Evolutionary conservation across 2,888 invertebrate species (phyloP).

Genomic region (Malachius bipustulatus): DNA sequence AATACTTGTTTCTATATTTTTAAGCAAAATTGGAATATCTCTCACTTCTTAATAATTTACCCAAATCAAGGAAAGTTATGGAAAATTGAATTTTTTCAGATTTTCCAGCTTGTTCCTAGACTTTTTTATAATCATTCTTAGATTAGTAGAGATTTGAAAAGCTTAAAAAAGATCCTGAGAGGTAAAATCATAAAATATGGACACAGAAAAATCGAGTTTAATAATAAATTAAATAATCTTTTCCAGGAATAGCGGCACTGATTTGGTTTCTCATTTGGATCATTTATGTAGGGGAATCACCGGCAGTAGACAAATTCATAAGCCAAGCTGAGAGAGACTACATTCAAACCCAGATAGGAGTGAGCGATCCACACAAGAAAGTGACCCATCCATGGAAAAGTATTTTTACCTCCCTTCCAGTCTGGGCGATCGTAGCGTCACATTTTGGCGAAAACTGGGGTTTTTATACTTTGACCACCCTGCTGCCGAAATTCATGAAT

Average conservation of each 20-base stretch:
- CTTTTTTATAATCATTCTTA: no score
- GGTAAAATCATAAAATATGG: no score
- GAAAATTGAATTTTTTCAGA: no score
- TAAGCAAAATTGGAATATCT: no score
- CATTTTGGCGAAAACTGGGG: constrained; percentile 88
- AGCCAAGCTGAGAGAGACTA: constrained; percentile 60
- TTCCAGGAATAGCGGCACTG: constrained; percentile 50
- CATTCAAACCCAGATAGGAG: constrained; percentile 50
- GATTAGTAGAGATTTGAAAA: no score
- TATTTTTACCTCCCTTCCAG: constrained; percentile 62
- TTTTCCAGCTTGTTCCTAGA: no score
- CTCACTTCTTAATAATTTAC: no score
- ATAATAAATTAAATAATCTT: no score
- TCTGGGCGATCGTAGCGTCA: constrained; percentile 73
- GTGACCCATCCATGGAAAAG: constrained; percentile 63
- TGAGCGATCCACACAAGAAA: constrained; percentile 36
- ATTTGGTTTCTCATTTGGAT: constrained; percentile 65
- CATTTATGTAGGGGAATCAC: constrained; percentile 57
- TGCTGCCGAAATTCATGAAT: constrained; percentile 71
- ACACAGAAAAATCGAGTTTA: no score
- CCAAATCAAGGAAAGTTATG: no score
- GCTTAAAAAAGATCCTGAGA: no score
- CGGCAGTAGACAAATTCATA: constrained; percentile 62
- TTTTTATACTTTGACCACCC: constrained; percentile 74
- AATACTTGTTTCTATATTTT: no score